phyloP scores from a whole-genome alignment of 30 jellyfish, hydroid and myxozoan species.

The Aurelia aurita region DNA sequence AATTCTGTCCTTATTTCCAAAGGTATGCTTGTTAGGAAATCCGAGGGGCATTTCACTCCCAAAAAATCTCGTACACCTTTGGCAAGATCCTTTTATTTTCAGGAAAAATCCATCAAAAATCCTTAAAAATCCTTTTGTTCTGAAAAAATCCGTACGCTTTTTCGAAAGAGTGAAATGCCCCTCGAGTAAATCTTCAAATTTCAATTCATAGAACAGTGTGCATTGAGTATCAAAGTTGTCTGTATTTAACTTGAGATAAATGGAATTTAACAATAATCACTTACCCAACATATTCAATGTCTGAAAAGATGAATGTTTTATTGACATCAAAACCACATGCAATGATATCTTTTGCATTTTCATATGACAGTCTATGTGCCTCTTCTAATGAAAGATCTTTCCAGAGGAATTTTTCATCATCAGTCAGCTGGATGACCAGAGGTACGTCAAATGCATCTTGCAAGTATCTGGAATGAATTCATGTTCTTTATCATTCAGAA shows the following conservation, averaged over 20 bases:
- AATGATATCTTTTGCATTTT: conserved; percentile 93
- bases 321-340: conserved; percentile 99
- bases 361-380: conserved; percentile 90
- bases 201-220: not conserved
- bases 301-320: conserved; percentile 95
- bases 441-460: conserved; percentile 99
- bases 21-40: too few species aligned
- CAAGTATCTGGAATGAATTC: conserved; percentile 69
- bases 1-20: too few species aligned
- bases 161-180: too few species aligned
- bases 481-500: not conserved
- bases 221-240: too few species aligned
- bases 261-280: not conserved
- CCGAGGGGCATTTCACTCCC: too few species aligned
- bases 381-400: conserved; percentile 93
- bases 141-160: too few species aligned
- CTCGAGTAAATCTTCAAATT: not conserved
- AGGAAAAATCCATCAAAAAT: too few species aligned
- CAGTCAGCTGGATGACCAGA: conserved; percentile 95
- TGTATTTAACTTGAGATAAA: too few species aligned
- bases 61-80: too few species aligned
- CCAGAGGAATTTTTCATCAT: conserved; percentile 96
- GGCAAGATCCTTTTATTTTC: too few species aligned
- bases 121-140: too few species aligned
- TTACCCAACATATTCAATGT: conserved; percentile 95